Base-by-base conservation (phyloP, 1,140 invertebrate genomes). In the Drosophila bocqueti region DNA sequence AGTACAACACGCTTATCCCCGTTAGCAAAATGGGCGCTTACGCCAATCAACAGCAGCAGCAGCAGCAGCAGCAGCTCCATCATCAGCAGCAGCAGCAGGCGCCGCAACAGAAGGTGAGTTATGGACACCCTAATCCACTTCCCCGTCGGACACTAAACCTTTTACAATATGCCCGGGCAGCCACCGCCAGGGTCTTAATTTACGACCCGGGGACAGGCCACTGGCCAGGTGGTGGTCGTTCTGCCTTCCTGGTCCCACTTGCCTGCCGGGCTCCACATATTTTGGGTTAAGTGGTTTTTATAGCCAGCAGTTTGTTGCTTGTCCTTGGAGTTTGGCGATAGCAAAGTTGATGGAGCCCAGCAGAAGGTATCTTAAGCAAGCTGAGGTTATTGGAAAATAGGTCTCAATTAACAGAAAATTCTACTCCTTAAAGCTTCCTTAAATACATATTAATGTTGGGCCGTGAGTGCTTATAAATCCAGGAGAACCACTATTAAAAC, bases 1-100 rank as follows among this genome's bases (percentile, higher is more conserved):
- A 92, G 60, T 93, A 93, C 73, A 93, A 92, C 79, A 92, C 92
- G 59, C 85, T 93, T 74, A 93, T 93, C 76, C 92, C 92, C 60
- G 89, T 91, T 74, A 92, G 89, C 76, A 93, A 93, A 93, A 93
- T 93, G 83, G 83, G 84, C 58, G 87, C 87, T 69, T 93, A 87
- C 59, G 81, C 85, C 66, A 91, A 91, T 86, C 84, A 91, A 75
- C 91, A 91, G 50, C 86, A 91, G 47, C 83, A 87, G 24, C 84
- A 89, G 4, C 83, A 75, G 0, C 90, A 87, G 26, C 26, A 90
- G 15, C 84, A 78, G 47, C 54, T 40, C 36, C 54, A 57, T 57
- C 54, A 91, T 83, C 84, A 91, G 72, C 91, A 91, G 49, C 85
- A 76, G 1, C 91, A 87, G 16, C 85, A 81, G 52, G 83, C 78